Evolutionary conservation across 2,888 invertebrate species (phyloP), one percentile per base, ranked within the genome.

Genomic region (Folsomia manolachei): DNA sequence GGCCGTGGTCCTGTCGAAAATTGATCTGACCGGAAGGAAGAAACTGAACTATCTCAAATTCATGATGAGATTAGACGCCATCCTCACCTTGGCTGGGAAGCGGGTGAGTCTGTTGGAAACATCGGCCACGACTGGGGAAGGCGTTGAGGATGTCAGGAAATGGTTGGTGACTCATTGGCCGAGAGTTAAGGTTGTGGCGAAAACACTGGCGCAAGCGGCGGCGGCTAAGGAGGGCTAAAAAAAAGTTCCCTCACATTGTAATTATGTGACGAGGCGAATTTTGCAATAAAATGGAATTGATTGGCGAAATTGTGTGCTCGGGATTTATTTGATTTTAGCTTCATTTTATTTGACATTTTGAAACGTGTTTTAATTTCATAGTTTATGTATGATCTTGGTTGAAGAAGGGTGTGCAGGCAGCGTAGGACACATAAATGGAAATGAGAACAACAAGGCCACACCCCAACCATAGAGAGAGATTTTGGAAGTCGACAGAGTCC

Each of bases 11-110:
- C 83, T 94, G 11, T 89, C 90, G 18, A 94, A 94, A 85, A 93
- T 92, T 91, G 93, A 94, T 81, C 89, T 91, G 0, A 92, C 93
- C 2, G 93, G 93, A 83, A 86, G 92, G 14, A 93, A 93, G 82
- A 93, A 93, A 92, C 86, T 93, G 65, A 93, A 93, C 82, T 93
- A 94, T 82, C 92, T 93, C 0, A 84, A 93, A 26, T 85, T 93
- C 1, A 93, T 93, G 91, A 84, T 94, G 76, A 92, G 93, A 83
- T 88, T 90, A 84, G 86, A 87, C 7, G 87, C 91, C 62, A 85
- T 93, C 24, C 87, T 89, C 79, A 86, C 86, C 26, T 91, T 93
- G 84, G 87, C 91, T 14, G 84, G 85, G 1, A 91, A 90, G 81
- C 86, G 88, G 25, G 88, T 92, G 0, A 87, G 86, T 1, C 87